A percentile compares a stretch with the other conserved stretches of the same genome.
Evolutionary conservation across 1,140 invertebrate species (phyloP).

Genomic region (Thalassaphorura encarpata): DNA sequence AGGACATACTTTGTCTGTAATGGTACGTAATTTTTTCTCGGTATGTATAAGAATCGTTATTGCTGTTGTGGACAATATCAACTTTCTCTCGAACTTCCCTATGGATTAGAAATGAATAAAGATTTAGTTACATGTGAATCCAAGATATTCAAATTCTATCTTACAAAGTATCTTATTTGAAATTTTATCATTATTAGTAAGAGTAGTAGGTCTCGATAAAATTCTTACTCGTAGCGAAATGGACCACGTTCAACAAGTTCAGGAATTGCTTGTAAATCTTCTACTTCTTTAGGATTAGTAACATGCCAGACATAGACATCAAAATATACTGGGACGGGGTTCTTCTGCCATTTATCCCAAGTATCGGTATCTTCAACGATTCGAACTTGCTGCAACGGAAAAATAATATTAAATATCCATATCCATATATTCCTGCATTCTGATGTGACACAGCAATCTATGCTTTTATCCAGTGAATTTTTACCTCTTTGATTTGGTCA

Average conservation of each 20-base stretch:
- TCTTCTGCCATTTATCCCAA: slow-evolving; percentile 36
- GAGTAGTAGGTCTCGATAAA: too few species aligned
- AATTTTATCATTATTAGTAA: too few species aligned
- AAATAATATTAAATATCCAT: not conserved
- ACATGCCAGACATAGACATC: slow-evolving; percentile 42
- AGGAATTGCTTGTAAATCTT: slow-evolving; percentile 38
- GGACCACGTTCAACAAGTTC: slow-evolving; percentile 40
- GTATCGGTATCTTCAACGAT: slow-evolving; percentile 5
- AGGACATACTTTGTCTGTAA: not conserved
- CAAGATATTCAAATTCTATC: too few species aligned
- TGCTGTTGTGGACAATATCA: too few species aligned
- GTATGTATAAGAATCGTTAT: slow-evolving; percentile 3
- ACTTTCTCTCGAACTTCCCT: too few species aligned
- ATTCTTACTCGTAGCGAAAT: slow-evolving; percentile 41
- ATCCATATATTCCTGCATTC: not conserved
- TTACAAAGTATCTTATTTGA: too few species aligned
- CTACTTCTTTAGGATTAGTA: slow-evolving; percentile 39
- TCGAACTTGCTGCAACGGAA: not conserved
- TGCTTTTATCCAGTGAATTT: too few species aligned
- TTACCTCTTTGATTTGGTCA: slow-evolving; percentile 5
- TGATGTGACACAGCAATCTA: not conserved
- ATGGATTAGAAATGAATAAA: too few species aligned
- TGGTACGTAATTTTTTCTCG: not conserved
- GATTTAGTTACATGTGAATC: too few species aligned
- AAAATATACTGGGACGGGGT: slow-evolving; percentile 41